A percentile compares a stretch with the other conserved stretches of the same genome.
Evolutionary conservation across 2,113 vertebrate species (phyloP).

Genomic region (Scomber scombrus): DNA sequence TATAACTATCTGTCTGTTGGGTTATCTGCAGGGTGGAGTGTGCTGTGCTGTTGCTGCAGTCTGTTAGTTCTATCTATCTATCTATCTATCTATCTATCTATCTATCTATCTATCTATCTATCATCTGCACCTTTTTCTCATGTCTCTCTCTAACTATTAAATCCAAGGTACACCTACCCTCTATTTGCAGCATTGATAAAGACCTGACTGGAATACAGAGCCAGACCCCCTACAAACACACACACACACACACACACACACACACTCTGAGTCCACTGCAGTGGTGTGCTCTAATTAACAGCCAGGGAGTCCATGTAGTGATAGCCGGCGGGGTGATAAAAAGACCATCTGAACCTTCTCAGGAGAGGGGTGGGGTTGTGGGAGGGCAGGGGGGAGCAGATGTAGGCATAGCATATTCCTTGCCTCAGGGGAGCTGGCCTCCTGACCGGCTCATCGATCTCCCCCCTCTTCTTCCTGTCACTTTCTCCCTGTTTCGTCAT

Average conservation of each 20-base stretch:
- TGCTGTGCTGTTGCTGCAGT: neutral
- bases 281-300: constrained; percentile 75
- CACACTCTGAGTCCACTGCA: constrained; percentile 36
- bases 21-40: constrained; percentile 14
- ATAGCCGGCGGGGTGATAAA: constrained; percentile 74
- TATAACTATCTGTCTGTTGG: constrained; percentile 10
- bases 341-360: constrained; percentile 80
- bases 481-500: constrained; percentile 48
- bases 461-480: constrained; percentile 52
- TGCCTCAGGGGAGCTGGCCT: constrained; percentile 66
- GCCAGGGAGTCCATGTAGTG: constrained; percentile 70
- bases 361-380: constrained; percentile 55
- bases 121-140: neutral
- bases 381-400: constrained; percentile 68
- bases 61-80: neutral
- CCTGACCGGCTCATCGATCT: constrained; percentile 74
- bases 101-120: constrained; percentile 14
- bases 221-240: constrained; percentile 16
- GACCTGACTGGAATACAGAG: constrained; percentile 56
- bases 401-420: constrained; percentile 68
- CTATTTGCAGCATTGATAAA: constrained; percentile 61
- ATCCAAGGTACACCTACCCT: constrained; percentile 47
- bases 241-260: constrained; percentile 7
- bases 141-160: constrained; percentile 32
- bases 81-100: constrained; percentile 18